Evolutionary conservation across 2,888 invertebrate genomes (phyloP).

Genomic region (Philhelius pedissequus): DNA sequence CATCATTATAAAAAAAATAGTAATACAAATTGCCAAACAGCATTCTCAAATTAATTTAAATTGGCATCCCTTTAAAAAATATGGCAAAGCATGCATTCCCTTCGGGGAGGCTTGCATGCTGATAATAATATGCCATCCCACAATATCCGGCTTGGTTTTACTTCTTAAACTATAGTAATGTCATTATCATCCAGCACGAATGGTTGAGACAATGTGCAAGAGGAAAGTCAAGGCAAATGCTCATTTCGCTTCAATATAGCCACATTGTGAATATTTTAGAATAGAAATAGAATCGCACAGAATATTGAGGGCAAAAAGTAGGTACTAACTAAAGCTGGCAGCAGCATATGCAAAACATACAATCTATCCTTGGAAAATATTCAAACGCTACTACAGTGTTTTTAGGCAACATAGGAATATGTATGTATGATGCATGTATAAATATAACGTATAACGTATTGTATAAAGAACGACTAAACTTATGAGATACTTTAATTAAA

Average conservation of each 20-base stretch:
- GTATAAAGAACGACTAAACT: constrained; percentile 39
- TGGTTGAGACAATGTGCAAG: constrained; percentile 44
- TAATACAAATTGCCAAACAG: too few species aligned
- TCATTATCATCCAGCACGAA: constrained; percentile 53
- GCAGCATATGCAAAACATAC: constrained; percentile 34
- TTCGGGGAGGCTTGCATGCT: background rate
- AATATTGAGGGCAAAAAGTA: constrained; percentile 18
- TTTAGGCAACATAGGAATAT: background rate
- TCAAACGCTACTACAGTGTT: background rate
- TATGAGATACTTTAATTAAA: constrained; percentile 68
- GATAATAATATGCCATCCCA: constrained; percentile 27
- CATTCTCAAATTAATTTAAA: background rate
- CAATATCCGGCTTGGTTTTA: constrained; percentile 29
- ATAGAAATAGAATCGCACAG: constrained; percentile 21
- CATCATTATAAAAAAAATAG: background rate
- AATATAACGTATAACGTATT: background rate
- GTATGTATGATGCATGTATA: background rate
- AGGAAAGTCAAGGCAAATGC: constrained; percentile 1
- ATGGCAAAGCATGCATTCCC: background rate
- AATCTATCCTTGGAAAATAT: constrained; percentile 10
- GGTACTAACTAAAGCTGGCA: constrained; percentile 7
- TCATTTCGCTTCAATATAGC: constrained; percentile 50
- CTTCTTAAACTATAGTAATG: constrained; percentile 49
- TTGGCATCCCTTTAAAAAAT: constrained; percentile 10
- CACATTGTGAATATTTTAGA: constrained; percentile 46